Percentiles rank a stretch among this genome's conserved stretches.
These are phyloP conservation scores for Eulithis testata DNA, from an alignment of 2,888 invertebrate species.

Conservation along the genomic window DNA sequence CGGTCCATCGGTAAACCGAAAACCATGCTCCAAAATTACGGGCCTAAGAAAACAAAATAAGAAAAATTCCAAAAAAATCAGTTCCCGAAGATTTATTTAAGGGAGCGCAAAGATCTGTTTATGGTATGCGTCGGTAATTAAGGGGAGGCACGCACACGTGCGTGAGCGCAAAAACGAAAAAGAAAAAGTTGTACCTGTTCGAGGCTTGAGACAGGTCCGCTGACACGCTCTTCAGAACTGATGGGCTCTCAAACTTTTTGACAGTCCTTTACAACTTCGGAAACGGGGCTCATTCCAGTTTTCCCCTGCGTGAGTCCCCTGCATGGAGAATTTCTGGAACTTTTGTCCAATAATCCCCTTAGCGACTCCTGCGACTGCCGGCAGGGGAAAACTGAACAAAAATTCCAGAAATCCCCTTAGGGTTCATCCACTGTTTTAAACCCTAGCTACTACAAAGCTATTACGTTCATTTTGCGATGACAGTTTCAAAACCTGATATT, in stretches of 20 bases:
- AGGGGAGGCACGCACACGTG: conserved; percentile 82
- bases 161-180: conserved; percentile 77
- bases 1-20: conserved; percentile 71
- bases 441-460: too few relatives aligned
- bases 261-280: neutral
- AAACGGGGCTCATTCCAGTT: too few relatives aligned
- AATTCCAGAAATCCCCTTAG: too few relatives aligned
- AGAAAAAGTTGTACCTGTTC: conserved; percentile 82
- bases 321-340: too few relatives aligned
- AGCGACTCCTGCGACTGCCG: too few relatives aligned
- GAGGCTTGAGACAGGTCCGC: conserved; percentile 79
- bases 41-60: conserved; percentile 73
- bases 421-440: too few relatives aligned
- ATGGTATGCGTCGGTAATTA: conserved; percentile 85
- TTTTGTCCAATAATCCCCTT: too few relatives aligned
- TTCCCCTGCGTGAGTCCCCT: too few relatives aligned
- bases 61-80: conserved; percentile 49
- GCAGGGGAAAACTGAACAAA: too few relatives aligned
- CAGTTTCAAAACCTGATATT: too few relatives aligned
- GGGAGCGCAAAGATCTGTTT: conserved; percentile 85
- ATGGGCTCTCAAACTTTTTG: conserved; percentile 64
- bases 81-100: conserved; percentile 81
- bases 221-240: conserved; percentile 71
- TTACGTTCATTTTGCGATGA: too few relatives aligned
- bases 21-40: conserved; percentile 74